phyloP scores from a whole-genome alignment of 2,888 invertebrate genomes.

The Caenorhabditis becei region DNA sequence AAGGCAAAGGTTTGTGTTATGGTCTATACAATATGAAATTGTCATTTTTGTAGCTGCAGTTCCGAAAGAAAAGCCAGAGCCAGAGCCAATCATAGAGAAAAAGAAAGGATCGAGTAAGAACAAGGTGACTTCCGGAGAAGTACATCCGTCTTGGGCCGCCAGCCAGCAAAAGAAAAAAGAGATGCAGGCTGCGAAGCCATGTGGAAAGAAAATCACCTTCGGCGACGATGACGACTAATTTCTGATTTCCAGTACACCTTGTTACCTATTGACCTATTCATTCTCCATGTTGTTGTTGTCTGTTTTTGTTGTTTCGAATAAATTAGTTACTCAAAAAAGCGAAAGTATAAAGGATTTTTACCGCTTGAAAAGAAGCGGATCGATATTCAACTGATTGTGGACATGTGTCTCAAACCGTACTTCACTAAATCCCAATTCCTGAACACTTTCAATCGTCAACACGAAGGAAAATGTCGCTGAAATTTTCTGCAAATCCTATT shows the following conservation, averaged over 20 bases:
- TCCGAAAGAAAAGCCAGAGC: not conserved
- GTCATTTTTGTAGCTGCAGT: not conserved
- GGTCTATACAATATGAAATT: too few relatives aligned
- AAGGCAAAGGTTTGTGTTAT: too few relatives aligned
- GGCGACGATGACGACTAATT: slow-evolving; percentile 43
- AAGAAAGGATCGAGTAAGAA: slow-evolving; percentile 51
- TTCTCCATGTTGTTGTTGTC: slow-evolving; percentile 33
- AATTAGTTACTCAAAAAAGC: too few relatives aligned
- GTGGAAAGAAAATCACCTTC: slow-evolving; percentile 59
- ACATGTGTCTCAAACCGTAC: too few relatives aligned
- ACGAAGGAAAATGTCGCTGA: too few relatives aligned
- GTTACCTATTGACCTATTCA: slow-evolving; percentile 9
- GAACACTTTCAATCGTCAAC: too few relatives aligned
- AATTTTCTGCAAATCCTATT: too few relatives aligned
- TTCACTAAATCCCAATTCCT: too few relatives aligned
- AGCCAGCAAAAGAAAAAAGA: slow-evolving; percentile 53
- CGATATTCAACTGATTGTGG: too few relatives aligned
- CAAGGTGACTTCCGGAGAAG: slow-evolving; percentile 16
- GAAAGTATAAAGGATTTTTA: too few relatives aligned
- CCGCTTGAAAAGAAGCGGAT: too few relatives aligned
- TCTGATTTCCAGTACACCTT: too few relatives aligned
- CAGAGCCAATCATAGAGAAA: slow-evolving; percentile 2
- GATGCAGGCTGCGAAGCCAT: slow-evolving; percentile 49
- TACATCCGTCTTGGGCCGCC: slow-evolving; percentile 63
- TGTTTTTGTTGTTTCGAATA: not conserved